phyloP scores from a whole-genome alignment of 2,888 invertebrate species.

The Serrognathus titanus region DNA sequence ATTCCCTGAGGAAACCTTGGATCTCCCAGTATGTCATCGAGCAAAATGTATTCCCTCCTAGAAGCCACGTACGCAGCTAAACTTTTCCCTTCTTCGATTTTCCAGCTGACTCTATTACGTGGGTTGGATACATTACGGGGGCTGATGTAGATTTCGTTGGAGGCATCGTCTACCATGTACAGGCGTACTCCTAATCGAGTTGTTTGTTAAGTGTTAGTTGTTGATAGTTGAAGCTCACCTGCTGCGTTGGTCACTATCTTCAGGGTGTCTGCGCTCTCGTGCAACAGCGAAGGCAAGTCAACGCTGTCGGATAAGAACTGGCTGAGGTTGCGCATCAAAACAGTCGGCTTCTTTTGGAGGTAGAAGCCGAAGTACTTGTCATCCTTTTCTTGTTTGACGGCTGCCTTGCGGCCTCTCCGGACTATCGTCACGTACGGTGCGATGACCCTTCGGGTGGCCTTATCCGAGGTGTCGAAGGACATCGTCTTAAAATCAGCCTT shows the following conservation, averaged over 20 bases:
- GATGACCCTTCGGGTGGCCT: conserved; percentile 57
- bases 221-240: conserved; percentile 40
- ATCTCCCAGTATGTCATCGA: conserved; percentile 57
- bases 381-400: conserved; percentile 29
- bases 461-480: conserved; percentile 42
- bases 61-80: conserved; percentile 58
- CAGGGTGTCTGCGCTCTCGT: conserved; percentile 57
- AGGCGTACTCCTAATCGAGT: conserved; percentile 53
- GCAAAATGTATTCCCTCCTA: conserved; percentile 54
- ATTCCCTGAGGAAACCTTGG: conserved; percentile 58
- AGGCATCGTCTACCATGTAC: conserved; percentile 54
- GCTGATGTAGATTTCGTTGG: conserved; percentile 56
- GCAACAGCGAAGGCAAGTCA: conserved; percentile 55
- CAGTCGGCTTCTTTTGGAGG: conserved; percentile 44
- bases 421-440: conserved; percentile 54
- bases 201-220: neutral
- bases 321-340: conserved; percentile 41
- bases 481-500: conserved; percentile 10
- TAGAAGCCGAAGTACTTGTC: conserved; percentile 40
- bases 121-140: conserved; percentile 51
- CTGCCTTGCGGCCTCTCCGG: conserved; percentile 34
- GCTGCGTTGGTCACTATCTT: conserved; percentile 56
- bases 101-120: conserved; percentile 57
- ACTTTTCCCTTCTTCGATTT: conserved; percentile 54
- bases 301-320: conserved; percentile 56